A percentile compares a stretch with the other conserved stretches of the same genome.
Conservation (phyloP, 2,888 invertebrate species). For the Cetonia aurata region DNA sequence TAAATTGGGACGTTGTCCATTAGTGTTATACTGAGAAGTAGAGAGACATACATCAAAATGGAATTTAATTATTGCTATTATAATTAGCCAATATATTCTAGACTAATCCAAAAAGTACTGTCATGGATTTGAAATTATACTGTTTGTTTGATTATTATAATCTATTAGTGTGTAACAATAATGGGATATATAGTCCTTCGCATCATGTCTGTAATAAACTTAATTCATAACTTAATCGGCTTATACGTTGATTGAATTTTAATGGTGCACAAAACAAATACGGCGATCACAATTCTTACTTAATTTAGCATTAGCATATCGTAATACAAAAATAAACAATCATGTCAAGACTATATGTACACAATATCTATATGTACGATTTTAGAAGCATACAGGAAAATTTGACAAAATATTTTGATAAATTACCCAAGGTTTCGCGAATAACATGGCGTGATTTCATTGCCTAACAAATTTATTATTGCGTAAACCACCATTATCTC, state of each 20-base stretch:
- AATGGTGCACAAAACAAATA: constrained; percentile 25
- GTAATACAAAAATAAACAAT: constrained; percentile 12
- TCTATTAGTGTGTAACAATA: too few relatives aligned
- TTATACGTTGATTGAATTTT: constrained; percentile 32
- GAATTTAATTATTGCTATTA: too few relatives aligned
- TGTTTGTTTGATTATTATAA: too few relatives aligned
- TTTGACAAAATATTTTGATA: constrained; percentile 24
- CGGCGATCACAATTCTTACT: constrained; percentile 8
- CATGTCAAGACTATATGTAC: constrained; percentile 6
- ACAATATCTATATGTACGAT: not conserved
- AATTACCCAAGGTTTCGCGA: constrained; percentile 8
- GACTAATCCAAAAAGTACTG: too few relatives aligned
- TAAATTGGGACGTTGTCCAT: too few relatives aligned
- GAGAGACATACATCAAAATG: too few relatives aligned
- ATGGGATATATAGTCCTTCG: constrained; percentile 27
- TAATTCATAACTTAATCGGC: constrained; percentile 39
- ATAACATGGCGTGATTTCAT: constrained; percentile 2
- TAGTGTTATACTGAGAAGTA: too few relatives aligned
- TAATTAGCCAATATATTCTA: too few relatives aligned
- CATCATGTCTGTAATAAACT: constrained; percentile 27
- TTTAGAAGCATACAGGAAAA: not conserved
- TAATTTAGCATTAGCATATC: constrained; percentile 21
- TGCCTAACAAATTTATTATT: not conserved
- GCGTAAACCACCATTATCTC: too few relatives aligned
- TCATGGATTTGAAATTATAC: too few relatives aligned